phyloP scores from a whole-genome alignment of 2,888 invertebrate species.

The Notodonta ziczac region DNA sequence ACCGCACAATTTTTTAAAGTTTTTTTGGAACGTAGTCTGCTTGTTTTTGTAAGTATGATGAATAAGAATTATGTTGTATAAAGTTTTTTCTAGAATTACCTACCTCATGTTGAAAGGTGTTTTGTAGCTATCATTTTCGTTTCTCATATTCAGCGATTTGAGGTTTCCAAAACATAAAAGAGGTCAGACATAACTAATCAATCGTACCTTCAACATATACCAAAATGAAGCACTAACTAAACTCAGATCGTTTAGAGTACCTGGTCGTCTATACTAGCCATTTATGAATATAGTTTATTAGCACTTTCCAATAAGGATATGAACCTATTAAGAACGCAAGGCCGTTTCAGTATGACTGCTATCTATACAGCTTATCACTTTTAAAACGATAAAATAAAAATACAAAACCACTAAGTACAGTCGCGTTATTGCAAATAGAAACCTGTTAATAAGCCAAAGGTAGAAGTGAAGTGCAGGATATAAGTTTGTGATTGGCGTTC shows the following conservation, averaged over 20 bases:
- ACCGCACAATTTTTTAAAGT: too few species aligned
- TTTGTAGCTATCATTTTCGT: too few species aligned
- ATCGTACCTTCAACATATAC: neutral
- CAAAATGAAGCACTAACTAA: neutral
- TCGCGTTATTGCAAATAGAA: neutral
- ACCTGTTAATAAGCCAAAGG: neutral
- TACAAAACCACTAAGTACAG: neutral
- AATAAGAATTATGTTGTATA: too few species aligned
- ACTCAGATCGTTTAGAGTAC: neutral
- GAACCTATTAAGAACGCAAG: slow-evolving; percentile 5
- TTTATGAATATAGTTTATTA: neutral
- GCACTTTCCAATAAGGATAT: slow-evolving; percentile 5
- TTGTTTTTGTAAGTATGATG: too few species aligned
- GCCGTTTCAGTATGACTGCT: slow-evolving; percentile 1
- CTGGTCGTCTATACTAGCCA: neutral
- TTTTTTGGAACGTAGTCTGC: too few species aligned
- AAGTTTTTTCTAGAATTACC: too few species aligned
- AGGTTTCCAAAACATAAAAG: neutral
- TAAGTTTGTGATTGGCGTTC: neutral
- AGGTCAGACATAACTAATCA: neutral
- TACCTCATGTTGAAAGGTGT: too few species aligned
- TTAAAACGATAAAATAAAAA: slow-evolving; percentile 1
- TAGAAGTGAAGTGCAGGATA: neutral
- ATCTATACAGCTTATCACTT: slow-evolving; percentile 3
- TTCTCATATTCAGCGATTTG: too few species aligned